Evolutionary conservation across 2,888 invertebrate species (phyloP).

Genomic region (Dryococelus australis): DNA sequence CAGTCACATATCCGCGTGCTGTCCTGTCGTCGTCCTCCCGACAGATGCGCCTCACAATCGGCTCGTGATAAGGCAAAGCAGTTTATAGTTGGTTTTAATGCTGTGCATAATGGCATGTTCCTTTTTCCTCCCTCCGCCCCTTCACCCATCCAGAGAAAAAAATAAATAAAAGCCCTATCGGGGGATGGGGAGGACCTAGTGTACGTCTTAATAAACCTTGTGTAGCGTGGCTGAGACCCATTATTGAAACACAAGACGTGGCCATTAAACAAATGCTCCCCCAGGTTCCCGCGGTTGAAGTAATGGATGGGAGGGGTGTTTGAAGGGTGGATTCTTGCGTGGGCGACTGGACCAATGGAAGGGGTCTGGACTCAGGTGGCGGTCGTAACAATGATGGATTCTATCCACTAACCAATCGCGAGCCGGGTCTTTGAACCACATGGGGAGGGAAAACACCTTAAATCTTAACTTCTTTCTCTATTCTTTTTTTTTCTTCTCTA

Average conservation of each 20-base stretch:
- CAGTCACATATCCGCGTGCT: no score
- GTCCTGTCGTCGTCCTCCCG: no score
- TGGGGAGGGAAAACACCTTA: slow-evolving; percentile 25
- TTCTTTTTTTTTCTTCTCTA: neutral
- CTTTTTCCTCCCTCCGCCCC: neutral
- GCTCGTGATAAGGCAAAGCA: neutral
- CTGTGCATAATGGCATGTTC: neutral
- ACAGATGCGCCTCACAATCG: no score
- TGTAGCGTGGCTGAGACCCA: slow-evolving; percentile 26
- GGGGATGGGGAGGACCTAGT: neutral
- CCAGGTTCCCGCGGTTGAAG: neutral
- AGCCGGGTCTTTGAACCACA: slow-evolving; percentile 12
- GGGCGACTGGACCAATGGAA: slow-evolving; percentile 18
- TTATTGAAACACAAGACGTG: slow-evolving; percentile 23
- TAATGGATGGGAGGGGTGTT: neutral
- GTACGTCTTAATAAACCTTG: neutral
- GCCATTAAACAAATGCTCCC: slow-evolving; percentile 16
- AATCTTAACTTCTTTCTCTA: neutral
- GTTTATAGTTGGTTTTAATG: slow-evolving; percentile 1
- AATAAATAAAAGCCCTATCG: neutral
- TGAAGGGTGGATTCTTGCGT: neutral
- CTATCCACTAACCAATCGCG: slow-evolving; percentile 33
- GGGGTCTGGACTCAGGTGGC: neutral
- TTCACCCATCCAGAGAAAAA: no score
- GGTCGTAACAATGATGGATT: slow-evolving; percentile 30